Evolutionary conservation across 1,140 invertebrate genomes (phyloP).

Genomic region (Drosophila virilis): DNA sequence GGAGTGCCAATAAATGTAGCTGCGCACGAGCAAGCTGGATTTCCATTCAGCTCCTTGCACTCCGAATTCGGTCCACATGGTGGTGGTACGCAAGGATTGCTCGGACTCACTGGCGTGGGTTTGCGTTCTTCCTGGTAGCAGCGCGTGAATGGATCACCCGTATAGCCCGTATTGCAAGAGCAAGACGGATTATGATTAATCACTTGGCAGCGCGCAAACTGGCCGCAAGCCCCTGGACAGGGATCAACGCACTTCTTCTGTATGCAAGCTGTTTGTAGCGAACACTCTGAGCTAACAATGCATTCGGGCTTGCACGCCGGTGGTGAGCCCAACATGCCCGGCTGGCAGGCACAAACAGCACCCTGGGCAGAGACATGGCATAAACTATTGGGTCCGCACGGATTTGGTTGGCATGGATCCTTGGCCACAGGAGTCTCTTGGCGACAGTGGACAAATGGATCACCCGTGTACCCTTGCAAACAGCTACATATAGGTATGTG

Average conservation of each 20-base stretch:
- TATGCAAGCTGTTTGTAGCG: conserved; percentile 88
- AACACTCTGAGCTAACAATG: conserved; percentile 88
- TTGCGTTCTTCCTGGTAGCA: conserved; percentile 85
- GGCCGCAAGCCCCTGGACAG: conserved; percentile 89
- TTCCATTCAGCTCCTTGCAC: conserved; percentile 87
- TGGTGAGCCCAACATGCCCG: conserved; percentile 91
- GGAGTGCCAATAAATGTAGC: conserved; percentile 87
- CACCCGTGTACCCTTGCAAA: conserved; percentile 88
- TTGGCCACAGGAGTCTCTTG: conserved; percentile 62
- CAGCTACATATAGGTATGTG: conserved; percentile 92
- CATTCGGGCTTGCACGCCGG: conserved; percentile 88
- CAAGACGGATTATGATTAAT: conserved; percentile 88
- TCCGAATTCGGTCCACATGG: conserved; percentile 90
- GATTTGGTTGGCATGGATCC: conserved; percentile 89
- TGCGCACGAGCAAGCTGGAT: conserved; percentile 89
- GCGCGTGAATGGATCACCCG: conserved; percentile 86
- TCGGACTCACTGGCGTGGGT: conserved; percentile 82
- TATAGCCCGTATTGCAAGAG: conserved; percentile 85
- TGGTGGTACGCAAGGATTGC: conserved; percentile 87
- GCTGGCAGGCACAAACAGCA: conserved; percentile 90
- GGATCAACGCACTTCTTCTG: conserved; percentile 89
- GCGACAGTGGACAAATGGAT: conserved; percentile 88
- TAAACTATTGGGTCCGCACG: conserved; percentile 91
- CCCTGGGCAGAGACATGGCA: conserved; percentile 90
- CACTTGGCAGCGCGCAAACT: conserved; percentile 87